phyloP scores from a whole-genome alignment of 1,140 invertebrate genomes.

The Vanessa atalanta region DNA sequence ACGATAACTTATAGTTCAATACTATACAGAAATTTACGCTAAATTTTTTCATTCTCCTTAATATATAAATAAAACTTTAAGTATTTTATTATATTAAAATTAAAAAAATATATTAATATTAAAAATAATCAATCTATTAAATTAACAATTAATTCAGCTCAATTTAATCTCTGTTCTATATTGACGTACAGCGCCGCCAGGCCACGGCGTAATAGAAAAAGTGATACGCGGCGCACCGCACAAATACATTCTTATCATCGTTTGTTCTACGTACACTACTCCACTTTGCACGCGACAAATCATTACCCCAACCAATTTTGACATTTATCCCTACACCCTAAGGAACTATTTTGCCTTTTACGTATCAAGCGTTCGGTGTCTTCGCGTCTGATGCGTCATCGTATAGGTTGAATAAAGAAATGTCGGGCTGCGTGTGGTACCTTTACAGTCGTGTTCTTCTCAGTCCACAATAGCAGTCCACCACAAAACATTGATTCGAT shows the following conservation, averaged over 20 bases:
- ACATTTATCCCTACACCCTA: neutral
- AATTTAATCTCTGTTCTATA: conserved; percentile 19
- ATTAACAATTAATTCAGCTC: conserved; percentile 31
- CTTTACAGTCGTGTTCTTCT: conserved; percentile 34
- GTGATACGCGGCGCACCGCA: conserved; percentile 72
- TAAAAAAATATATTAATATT: too few relatives aligned
- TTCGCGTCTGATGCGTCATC: neutral
- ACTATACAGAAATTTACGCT: too few relatives aligned
- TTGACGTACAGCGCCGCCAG: conserved; percentile 12
- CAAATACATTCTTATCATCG: conserved; percentile 67
- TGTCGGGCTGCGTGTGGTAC: conserved; percentile 40
- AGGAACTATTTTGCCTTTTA: neutral
- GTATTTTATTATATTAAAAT: too few relatives aligned
- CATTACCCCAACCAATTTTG: neutral
- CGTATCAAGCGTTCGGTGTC: neutral
- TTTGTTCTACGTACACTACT: conserved; percentile 10
- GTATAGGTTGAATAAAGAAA: conserved; percentile 53
- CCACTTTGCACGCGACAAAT: neutral
- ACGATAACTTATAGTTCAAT: too few relatives aligned
- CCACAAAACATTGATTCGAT: conserved; percentile 36
- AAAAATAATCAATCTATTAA: too few relatives aligned
- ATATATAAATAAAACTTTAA: too few relatives aligned
- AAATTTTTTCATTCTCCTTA: too few relatives aligned
- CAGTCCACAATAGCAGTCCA: conserved; percentile 24
- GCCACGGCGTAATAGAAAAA: conserved; percentile 72